Evolutionary conservation across 92 coral and sea anemone species (phyloP).

Genomic region (Meandrina meandrites): DNA sequence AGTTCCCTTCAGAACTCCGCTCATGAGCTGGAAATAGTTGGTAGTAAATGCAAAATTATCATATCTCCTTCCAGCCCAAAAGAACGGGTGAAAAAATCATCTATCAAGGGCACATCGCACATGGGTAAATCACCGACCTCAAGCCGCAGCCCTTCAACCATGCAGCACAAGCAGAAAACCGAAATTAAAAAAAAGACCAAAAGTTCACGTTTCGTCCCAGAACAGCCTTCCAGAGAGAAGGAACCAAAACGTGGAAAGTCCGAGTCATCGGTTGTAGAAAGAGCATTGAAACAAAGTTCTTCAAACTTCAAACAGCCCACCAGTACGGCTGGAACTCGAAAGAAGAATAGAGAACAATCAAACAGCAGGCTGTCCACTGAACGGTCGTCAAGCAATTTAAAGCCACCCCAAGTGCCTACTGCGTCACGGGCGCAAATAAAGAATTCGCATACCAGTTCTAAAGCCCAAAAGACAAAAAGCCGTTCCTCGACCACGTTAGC

Average conservation of each 20-base stretch:
- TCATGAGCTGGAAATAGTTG: background rate
- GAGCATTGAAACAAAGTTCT: background rate
- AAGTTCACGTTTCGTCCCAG: background rate
- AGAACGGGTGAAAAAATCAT: background rate
- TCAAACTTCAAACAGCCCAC: background rate
- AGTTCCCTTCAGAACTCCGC: background rate
- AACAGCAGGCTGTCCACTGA: background rate
- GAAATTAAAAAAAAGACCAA: background rate
- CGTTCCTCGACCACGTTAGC: no score
- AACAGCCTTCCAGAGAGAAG: no score
- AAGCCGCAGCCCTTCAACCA: background rate
- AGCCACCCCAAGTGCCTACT: no score
- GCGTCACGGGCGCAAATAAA: no score
- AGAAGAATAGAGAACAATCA: background rate
- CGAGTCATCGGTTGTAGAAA: background rate
- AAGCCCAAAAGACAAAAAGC: no score
- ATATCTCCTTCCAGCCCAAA: background rate
- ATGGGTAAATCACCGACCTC: background rate
- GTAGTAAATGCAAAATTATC: background rate
- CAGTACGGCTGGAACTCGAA: background rate
- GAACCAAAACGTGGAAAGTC: background rate
- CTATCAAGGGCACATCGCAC: background rate
- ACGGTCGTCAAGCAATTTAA: no score
- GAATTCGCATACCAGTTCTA: no score
- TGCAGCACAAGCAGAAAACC: background rate